Evolutionary conservation across 2,113 vertebrate species (phyloP).

Genomic region (Oreocharis arfaki): DNA sequence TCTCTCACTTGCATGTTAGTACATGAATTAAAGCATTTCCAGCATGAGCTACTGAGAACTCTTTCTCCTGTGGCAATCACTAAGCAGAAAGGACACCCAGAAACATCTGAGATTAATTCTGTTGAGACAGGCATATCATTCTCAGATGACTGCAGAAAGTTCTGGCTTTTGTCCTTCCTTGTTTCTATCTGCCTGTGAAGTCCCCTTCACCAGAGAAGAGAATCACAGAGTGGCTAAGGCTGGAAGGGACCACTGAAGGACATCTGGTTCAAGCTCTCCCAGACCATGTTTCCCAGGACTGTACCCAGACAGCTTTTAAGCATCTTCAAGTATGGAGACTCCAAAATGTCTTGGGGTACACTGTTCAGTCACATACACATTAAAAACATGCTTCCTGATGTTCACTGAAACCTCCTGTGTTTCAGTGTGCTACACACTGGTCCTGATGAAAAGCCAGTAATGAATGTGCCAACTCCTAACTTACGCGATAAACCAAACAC

Average conservation of each 20-base stretch:
- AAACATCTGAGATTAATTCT: background rate
- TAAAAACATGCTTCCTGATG: background rate
- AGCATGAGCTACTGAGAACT: background rate
- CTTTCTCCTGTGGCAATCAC: background rate
- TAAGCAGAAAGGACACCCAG: background rate
- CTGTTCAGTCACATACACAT: background rate
- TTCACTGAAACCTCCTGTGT: background rate
- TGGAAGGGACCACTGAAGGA: background rate
- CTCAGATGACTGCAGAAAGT: background rate
- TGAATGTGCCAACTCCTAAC: background rate
- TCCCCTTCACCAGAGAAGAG: background rate
- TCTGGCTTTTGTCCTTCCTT: background rate
- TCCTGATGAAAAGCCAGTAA: background rate
- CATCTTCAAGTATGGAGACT: background rate
- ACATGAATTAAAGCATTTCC: background rate
- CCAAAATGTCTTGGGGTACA: background rate
- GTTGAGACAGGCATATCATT: background rate
- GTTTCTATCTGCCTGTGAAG: background rate
- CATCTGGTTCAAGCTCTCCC: background rate
- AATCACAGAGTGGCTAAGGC: background rate
- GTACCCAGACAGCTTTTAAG: background rate
- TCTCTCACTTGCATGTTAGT: background rate
- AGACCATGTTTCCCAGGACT: background rate
- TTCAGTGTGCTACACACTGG: background rate
- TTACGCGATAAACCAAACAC: background rate